These are phyloP conservation scores for Drosophila lacteicornis DNA, from an alignment of 1,140 invertebrate species.

Conservation along the genomic window DNA sequence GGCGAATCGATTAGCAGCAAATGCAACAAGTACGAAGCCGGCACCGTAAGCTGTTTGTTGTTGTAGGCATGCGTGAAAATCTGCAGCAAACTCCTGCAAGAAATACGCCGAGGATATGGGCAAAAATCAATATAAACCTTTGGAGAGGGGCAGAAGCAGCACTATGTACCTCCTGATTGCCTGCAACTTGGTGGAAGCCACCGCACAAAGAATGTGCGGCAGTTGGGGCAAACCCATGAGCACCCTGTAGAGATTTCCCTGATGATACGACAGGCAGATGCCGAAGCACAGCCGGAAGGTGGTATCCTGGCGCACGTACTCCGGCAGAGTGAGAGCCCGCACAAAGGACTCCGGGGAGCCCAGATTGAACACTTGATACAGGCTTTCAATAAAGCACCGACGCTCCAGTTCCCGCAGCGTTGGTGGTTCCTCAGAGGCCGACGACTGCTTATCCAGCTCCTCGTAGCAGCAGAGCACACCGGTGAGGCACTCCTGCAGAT, in stretches of 20 bases:
- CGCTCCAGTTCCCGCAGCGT: constrained; percentile 49
- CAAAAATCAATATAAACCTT: constrained; percentile 18
- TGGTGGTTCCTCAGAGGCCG: constrained; percentile 1
- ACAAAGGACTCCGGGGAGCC: constrained; percentile 85
- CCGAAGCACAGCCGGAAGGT: constrained; percentile 68
- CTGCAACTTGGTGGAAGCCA: constrained; percentile 85
- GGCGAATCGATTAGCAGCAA: constrained; percentile 67
- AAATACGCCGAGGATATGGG: constrained; percentile 5
- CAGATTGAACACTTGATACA: constrained; percentile 87
- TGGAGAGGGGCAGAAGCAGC: background rate
- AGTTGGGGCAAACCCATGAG: constrained; percentile 84
- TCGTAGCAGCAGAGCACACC: constrained; percentile 87
- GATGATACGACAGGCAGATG: constrained; percentile 85
- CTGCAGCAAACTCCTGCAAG: constrained; percentile 84
- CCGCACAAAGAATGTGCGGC: constrained; percentile 85
- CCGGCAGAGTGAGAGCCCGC: constrained; percentile 82
- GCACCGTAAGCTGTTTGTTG: constrained; percentile 86
- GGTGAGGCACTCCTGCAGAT: constrained; percentile 87
- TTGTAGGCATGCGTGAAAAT: constrained; percentile 87
- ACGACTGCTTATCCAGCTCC: constrained; percentile 74
- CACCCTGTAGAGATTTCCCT: constrained; percentile 85
- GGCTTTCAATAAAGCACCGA: constrained; percentile 85
- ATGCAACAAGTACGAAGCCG: constrained; percentile 80
- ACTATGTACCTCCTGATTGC: constrained; percentile 85
- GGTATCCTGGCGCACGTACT: constrained; percentile 44